phyloP scores from a whole-genome alignment of 1,140 invertebrate genomes.

The Bactericera cockerelli region DNA sequence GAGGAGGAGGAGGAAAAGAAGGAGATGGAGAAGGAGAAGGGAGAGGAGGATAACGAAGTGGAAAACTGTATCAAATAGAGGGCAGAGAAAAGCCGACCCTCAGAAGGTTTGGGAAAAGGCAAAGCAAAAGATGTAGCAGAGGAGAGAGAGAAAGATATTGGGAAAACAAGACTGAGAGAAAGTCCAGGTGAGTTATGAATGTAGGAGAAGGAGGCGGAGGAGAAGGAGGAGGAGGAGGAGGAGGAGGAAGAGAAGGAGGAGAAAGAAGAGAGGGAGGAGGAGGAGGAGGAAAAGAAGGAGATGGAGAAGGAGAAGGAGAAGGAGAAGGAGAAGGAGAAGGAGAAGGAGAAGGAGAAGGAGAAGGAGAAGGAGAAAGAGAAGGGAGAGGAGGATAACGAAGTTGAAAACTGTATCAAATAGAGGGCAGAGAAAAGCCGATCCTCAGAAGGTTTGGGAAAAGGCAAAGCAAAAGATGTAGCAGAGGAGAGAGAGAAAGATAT shows the following conservation, averaged over 20 bases:
- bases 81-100: too few relatives aligned
- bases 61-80: too few relatives aligned
- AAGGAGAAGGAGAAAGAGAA: too few relatives aligned
- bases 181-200: not conserved
- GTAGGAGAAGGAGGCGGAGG: not conserved
- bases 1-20: not conserved
- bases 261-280: slow-evolving; percentile 11
- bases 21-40: slow-evolving; percentile 12
- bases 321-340: not conserved
- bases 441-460: too few relatives aligned
- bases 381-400: too few relatives aligned
- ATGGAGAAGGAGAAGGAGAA: not conserved
- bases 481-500: too few relatives aligned
- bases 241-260: slow-evolving; percentile 15
- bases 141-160: not conserved
- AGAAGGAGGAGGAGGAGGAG: slow-evolving; percentile 10
- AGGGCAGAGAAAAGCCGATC: too few relatives aligned
- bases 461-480: too few relatives aligned
- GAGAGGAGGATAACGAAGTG: too few relatives aligned
- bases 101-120: slow-evolving; percentile 13
- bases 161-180: slow-evolving; percentile 7
- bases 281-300: not conserved
- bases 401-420: slow-evolving; percentile 4
- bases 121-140: slow-evolving; percentile 15
- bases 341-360: slow-evolving; percentile 6